Conservation (phyloP, 37 sponge, comb jelly and placozoan species). For the Geodia barretti region DNA sequence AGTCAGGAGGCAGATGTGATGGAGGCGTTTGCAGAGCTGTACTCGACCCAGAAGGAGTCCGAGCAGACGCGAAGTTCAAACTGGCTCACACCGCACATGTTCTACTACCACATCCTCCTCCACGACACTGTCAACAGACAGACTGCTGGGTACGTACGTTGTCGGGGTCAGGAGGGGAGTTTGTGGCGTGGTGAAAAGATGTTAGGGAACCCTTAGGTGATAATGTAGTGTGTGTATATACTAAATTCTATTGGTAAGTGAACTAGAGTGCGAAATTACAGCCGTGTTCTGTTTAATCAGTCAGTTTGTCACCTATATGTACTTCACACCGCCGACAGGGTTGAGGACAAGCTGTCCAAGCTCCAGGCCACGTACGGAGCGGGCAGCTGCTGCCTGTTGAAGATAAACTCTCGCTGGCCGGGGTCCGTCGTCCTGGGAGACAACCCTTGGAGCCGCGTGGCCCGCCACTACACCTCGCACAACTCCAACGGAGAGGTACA, state of each 20-base stretch:
- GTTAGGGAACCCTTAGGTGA: no score
- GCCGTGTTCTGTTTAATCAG: not conserved
- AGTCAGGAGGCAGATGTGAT: constrained; percentile 58
- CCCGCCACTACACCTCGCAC: not conserved
- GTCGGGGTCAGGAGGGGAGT: no score
- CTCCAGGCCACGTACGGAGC: constrained; percentile 46
- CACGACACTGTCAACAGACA: constrained; percentile 54
- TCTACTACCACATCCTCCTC: constrained; percentile 72
- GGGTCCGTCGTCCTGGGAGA: not conserved
- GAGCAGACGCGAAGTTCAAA: constrained; percentile 60
- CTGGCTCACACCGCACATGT: constrained; percentile 69
- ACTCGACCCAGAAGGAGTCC: constrained; percentile 50
- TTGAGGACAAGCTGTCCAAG: constrained; percentile 24
- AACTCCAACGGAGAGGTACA: not conserved
- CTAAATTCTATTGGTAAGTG: not conserved
- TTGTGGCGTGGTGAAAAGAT: no score
- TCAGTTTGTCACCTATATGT: not conserved
- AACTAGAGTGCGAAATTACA: not conserved
- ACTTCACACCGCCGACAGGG: no score
- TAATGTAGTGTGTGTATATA: not conserved
- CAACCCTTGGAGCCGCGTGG: constrained; percentile 39
- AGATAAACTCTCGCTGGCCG: constrained; percentile 67
- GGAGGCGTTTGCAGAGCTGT: constrained; percentile 59
- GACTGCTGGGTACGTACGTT: constrained; percentile 25
- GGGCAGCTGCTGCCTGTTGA: constrained; percentile 46